A percentile compares a stretch with the other conserved stretches of the same genome.
Evolutionary conservation across 2,888 invertebrate species (phyloP).

Genomic region (Amitus sp.): DNA sequence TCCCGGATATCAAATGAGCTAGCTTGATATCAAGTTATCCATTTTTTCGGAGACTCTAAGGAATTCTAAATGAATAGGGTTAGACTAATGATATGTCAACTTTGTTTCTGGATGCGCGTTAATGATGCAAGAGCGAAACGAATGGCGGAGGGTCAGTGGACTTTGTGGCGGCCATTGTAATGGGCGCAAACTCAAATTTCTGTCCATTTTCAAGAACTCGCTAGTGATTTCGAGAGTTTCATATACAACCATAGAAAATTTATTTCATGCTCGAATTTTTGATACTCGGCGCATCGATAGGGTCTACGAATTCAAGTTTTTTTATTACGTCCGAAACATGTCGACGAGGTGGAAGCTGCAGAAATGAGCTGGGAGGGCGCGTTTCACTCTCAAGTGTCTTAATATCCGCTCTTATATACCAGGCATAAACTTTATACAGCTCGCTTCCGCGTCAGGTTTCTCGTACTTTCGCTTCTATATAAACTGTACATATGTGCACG

Average conservation of each 20-base stretch:
- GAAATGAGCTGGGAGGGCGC: conserved; percentile 1
- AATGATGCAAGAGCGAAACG: conserved; percentile 2
- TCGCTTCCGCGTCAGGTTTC: conserved; percentile 10
- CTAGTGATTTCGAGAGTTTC: too few species aligned
- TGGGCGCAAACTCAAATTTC: not conserved
- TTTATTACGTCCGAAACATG: not conserved
- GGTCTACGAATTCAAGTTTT: conserved; percentile 3
- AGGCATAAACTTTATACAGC: conserved; percentile 10
- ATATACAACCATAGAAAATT: not conserved
- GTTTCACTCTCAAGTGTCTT: conserved; percentile 10
- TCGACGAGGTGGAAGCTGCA: too few species aligned
- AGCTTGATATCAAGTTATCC: too few species aligned
- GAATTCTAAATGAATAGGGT: too few species aligned
- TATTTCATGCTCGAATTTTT: not conserved
- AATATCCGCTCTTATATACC: conserved; percentile 12
- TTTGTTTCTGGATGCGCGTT: too few species aligned
- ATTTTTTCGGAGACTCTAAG: too few species aligned
- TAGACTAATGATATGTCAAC: too few species aligned
- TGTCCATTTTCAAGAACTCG: too few species aligned
- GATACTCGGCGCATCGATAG: too few species aligned
- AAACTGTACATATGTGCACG: not conserved
- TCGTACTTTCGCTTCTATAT: not conserved
- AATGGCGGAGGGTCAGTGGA: not conserved
- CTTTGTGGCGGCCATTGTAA: not conserved
- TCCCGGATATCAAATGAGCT: too few species aligned